phyloP scores from a whole-genome alignment of 2,888 invertebrate genomes.

The Cepaea hortensis region DNA sequence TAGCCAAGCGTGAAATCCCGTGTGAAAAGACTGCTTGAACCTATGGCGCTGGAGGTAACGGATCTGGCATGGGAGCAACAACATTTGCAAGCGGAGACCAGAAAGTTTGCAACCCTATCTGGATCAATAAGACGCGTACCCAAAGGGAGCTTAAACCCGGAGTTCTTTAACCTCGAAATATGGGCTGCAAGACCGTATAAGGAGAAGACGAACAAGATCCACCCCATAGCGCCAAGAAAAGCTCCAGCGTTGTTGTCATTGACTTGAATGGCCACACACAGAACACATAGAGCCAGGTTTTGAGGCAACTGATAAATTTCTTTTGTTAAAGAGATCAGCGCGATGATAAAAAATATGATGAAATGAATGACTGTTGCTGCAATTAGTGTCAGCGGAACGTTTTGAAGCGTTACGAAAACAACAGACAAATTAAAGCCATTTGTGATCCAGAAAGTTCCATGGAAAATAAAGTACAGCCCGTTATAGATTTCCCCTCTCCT shows the following conservation, averaged over 20 bases:
- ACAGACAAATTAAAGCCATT: constrained; percentile 55
- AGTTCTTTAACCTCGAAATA: constrained; percentile 51
- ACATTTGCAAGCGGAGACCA: constrained; percentile 31
- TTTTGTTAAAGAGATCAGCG: constrained; percentile 52
- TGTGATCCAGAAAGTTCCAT: constrained; percentile 59
- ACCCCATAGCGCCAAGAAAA: constrained; percentile 58
- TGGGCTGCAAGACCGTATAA: constrained; percentile 61
- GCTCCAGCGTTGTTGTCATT: constrained; percentile 51
- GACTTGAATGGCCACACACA: constrained; percentile 55
- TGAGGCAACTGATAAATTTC: constrained; percentile 58
- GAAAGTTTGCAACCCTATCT: constrained; percentile 1
- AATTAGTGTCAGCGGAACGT: constrained; percentile 44
- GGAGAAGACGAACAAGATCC: constrained; percentile 58
- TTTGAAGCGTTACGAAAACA: constrained; percentile 47
- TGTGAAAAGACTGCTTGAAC: constrained; percentile 47
- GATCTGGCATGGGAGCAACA: not conserved
- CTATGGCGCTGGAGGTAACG: not conserved
- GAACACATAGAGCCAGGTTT: constrained; percentile 53
- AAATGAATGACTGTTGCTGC: constrained; percentile 56
- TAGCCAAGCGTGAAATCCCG: constrained; percentile 57
- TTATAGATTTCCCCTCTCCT: constrained; percentile 53
- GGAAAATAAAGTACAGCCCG: constrained; percentile 55
- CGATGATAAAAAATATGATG: constrained; percentile 53
- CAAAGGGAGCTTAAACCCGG: constrained; percentile 55
- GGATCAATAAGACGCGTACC: constrained; percentile 48